Percentiles rank a stretch among this genome's conserved stretches.
Conservation (phyloP, 1,140 invertebrate species). For the Brachionus koreanus region DNA sequence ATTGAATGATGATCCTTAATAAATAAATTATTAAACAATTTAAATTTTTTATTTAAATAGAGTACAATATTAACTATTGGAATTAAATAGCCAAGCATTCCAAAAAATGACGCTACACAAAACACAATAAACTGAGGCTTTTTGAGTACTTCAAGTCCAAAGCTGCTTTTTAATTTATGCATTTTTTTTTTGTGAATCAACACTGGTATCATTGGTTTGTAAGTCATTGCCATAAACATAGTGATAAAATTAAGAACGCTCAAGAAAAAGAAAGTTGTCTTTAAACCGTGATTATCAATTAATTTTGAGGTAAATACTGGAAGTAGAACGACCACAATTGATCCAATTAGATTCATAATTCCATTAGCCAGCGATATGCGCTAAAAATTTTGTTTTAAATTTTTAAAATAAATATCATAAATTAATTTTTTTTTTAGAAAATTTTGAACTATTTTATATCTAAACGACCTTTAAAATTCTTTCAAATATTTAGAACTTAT, state of each 20-base stretch:
- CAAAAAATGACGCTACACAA: conserved; percentile 23
- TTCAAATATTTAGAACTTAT: too few relatives aligned
- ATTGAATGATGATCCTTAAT: conserved; percentile 43
- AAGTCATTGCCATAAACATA: conserved; percentile 32
- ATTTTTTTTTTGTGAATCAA: background rate
- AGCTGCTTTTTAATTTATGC: background rate
- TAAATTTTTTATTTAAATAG: background rate
- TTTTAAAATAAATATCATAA: background rate
- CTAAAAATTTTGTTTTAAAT: background rate
- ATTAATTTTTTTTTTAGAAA: too few relatives aligned
- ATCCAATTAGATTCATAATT: conserved; percentile 26
- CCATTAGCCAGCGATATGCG: conserved; percentile 20
- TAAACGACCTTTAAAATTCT: too few relatives aligned
- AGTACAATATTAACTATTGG: conserved; percentile 34
- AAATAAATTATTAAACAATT: too few relatives aligned
- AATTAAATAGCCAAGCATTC: conserved; percentile 33
- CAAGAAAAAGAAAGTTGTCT: background rate
- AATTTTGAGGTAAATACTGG: conserved; percentile 24
- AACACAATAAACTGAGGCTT: background rate
- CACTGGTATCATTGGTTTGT: background rate
- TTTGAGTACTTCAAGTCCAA: conserved; percentile 19
- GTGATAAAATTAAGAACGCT: background rate
- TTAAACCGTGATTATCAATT: background rate
- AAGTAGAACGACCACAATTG: background rate
- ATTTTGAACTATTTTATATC: background rate